Conservation (phyloP, 2,797 vertebrate species). For the Tragelaphus oryx region DNA sequence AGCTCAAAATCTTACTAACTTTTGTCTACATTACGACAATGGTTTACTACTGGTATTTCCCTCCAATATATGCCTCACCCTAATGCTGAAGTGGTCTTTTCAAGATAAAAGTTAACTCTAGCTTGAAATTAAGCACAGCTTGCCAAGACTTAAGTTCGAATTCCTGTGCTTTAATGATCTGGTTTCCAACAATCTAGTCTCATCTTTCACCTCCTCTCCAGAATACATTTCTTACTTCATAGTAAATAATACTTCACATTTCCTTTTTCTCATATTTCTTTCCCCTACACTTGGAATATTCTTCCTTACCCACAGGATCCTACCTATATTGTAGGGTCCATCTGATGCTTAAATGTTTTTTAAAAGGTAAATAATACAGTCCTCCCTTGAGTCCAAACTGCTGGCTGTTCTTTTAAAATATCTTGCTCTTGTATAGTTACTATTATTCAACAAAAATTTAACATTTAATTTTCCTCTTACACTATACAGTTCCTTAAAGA, state of each 20-base stretch:
- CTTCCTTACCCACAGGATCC: not conserved
- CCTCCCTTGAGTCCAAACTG: not conserved
- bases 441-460: not conserved
- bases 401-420: not conserved
- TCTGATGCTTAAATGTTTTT: not conserved
- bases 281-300: not conserved
- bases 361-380: not conserved
- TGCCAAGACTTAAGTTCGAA: not conserved
- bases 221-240: not conserved
- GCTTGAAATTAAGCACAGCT: not conserved
- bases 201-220: not conserved
- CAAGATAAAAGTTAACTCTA: not conserved
- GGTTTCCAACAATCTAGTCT: not conserved
- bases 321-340: not conserved
- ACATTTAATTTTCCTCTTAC: not conserved
- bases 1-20: not conserved
- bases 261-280: not conserved
- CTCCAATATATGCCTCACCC: not conserved
- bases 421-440: not conserved
- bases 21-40: not conserved
- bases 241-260: not conserved
- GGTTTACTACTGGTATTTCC: not conserved
- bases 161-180: not conserved
- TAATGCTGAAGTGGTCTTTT: not conserved
- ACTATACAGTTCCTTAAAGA: not conserved